These are phyloP conservation scores for Coenonympha glycerion DNA, from an alignment of 2,888 invertebrate species.

Conservation along the genomic window DNA sequence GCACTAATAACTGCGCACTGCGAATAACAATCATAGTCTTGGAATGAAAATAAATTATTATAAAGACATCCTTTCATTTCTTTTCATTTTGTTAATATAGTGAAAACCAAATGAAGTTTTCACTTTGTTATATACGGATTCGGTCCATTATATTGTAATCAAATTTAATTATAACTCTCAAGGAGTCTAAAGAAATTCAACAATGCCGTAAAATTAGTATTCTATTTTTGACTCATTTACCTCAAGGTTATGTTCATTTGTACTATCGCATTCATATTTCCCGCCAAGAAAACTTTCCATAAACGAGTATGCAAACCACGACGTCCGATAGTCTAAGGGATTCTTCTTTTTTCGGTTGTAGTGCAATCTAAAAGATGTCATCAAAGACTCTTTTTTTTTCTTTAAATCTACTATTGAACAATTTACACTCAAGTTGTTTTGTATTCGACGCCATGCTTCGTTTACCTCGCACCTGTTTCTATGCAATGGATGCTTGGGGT, in stretches of 20 bases:
- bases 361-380: slow-evolving; percentile 63
- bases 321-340: slow-evolving; percentile 43
- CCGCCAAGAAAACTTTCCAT: slow-evolving; percentile 65
- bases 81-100: too few relatives aligned
- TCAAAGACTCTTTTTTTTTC: slow-evolving; percentile 66
- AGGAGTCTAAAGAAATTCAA: not conserved
- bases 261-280: slow-evolving; percentile 59
- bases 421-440: slow-evolving; percentile 45
- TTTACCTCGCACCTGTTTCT: slow-evolving; percentile 54
- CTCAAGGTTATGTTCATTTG: slow-evolving; percentile 47
- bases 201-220: not conserved
- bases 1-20: too few relatives aligned
- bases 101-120: too few relatives aligned
- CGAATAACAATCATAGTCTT: too few relatives aligned
- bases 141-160: too few relatives aligned
- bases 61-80: too few relatives aligned
- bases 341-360: slow-evolving; percentile 47
- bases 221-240: slow-evolving; percentile 35
- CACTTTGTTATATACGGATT: too few relatives aligned
- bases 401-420: slow-evolving; percentile 54
- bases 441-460: slow-evolving; percentile 62
- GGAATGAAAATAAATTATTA: too few relatives aligned
- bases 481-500: slow-evolving; percentile 55
- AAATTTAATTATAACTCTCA: too few relatives aligned
- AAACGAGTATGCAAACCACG: slow-evolving; percentile 62